Percentiles rank a stretch among this genome's conserved stretches.
Evolutionary conservation across 1,140 invertebrate species (phyloP).

Genomic region (Lordiphosa stackelbergi): DNA sequence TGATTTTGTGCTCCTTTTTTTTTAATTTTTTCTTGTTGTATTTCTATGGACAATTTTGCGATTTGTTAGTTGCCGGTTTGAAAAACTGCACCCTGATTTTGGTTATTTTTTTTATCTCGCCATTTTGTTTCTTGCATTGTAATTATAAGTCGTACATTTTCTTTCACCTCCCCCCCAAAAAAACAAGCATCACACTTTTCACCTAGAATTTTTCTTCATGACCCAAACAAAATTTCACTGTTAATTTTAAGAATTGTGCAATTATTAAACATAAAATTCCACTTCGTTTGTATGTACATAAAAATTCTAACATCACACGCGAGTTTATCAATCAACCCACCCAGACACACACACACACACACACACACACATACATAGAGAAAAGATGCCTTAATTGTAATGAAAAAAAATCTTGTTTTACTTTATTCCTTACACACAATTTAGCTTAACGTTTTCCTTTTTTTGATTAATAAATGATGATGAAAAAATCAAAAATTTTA

Average conservation of each 20-base stretch:
- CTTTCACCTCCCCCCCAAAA: constrained; percentile 12
- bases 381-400: constrained; percentile 51
- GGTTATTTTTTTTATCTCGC: constrained; percentile 30
- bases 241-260: constrained; percentile 68
- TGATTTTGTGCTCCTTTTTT: constrained; percentile 69
- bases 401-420: constrained; percentile 41
- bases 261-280: constrained; percentile 44
- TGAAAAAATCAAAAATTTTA: constrained; percentile 20
- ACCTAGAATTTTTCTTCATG: constrained; percentile 43
- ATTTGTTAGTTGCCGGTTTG: constrained; percentile 52
- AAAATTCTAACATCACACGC: constrained; percentile 24
- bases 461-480: constrained; percentile 40
- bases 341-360: constrained; percentile 29
- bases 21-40: constrained; percentile 27
- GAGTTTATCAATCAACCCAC: constrained; percentile 40
- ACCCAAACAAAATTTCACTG: constrained; percentile 18
- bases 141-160: constrained; percentile 62
- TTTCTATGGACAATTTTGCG: constrained; percentile 39
- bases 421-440: constrained; percentile 50
- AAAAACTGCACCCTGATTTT: constrained; percentile 29
- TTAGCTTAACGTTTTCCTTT: constrained; percentile 47
- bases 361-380: constrained; percentile 37
- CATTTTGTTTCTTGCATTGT: constrained; percentile 52
- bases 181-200: constrained; percentile 3
- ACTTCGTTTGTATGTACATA: constrained; percentile 49